Conservation (phyloP, 2,113 vertebrate genomes). For the Hiodon alosoides region DNA sequence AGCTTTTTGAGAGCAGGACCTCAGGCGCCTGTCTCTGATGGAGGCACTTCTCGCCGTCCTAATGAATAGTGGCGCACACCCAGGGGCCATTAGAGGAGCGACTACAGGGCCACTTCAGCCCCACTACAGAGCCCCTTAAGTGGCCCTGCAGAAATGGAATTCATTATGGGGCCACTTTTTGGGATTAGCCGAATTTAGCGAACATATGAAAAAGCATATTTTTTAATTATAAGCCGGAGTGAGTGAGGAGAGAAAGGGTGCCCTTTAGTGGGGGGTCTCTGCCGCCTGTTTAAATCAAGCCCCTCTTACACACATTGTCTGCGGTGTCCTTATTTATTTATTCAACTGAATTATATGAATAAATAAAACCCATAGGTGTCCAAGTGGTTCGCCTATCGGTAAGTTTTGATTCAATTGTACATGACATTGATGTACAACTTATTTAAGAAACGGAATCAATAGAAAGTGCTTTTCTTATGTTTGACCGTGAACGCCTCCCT, state of each 20-base stretch:
- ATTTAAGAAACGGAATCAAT: too few relatives aligned
- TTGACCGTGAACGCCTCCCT: too few relatives aligned
- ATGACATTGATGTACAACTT: too few relatives aligned
- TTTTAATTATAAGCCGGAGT: slow-evolving; percentile 12
- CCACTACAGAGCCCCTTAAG: not conserved
- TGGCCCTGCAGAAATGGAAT: not conserved
- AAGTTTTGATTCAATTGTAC: too few relatives aligned
- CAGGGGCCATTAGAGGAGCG: not conserved
- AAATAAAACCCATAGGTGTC: too few relatives aligned
- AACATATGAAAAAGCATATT: not conserved
- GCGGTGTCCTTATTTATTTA: not conserved
- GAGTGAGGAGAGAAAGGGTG: not conserved
- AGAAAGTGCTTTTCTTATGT: too few relatives aligned
- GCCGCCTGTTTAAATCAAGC: slow-evolving; percentile 5
- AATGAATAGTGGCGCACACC: not conserved
- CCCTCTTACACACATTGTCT: not conserved
- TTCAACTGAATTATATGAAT: not conserved
- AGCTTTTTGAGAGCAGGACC: not conserved
- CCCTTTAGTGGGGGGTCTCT: slow-evolving; percentile 13
- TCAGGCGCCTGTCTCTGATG: not conserved
- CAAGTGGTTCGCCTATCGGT: too few relatives aligned
- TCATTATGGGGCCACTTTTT: slow-evolving; percentile 5
- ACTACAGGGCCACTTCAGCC: not conserved
- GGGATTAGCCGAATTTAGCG: slow-evolving; percentile 9
- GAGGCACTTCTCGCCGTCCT: not conserved